phyloP scores from a whole-genome alignment of 2,888 invertebrate genomes.

The Noctua comes region DNA sequence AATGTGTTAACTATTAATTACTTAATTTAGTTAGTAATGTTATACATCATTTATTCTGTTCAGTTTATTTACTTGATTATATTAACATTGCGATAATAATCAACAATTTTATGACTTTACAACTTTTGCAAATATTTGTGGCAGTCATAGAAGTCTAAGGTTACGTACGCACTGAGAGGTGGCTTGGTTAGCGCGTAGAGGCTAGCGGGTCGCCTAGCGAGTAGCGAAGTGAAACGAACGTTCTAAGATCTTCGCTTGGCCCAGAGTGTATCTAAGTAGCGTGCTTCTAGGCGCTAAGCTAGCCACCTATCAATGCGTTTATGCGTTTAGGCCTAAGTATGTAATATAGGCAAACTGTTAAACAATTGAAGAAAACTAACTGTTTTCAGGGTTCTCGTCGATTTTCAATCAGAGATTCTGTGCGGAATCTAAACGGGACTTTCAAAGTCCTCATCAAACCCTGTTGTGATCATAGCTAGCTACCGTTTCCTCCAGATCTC shows the following conservation, averaged over 20 bases:
- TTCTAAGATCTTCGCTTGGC: background rate
- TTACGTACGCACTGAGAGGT: background rate
- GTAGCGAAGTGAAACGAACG: background rate
- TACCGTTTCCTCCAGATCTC: background rate
- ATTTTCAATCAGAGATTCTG: background rate
- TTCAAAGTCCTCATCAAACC: background rate
- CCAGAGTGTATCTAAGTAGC: no score
- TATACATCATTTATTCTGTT: background rate
- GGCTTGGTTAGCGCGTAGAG: background rate
- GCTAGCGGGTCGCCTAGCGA: background rate
- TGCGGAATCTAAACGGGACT: no score
- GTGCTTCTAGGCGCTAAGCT: no score
- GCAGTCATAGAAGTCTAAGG: background rate
- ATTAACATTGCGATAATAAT: background rate
- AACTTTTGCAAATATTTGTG: background rate
- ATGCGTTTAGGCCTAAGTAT: background rate
- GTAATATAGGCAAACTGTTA: background rate
- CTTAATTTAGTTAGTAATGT: background rate
- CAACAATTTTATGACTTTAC: background rate
- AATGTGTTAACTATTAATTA: slow-evolving; percentile 22
- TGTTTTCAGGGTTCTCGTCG: background rate
- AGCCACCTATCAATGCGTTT: no score
- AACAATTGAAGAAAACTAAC: background rate
- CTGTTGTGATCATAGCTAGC: background rate
- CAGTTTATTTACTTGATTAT: background rate